These are phyloP conservation scores for Prenolepis imparis DNA, from an alignment of 2,888 invertebrate species.

Conservation along the genomic window DNA sequence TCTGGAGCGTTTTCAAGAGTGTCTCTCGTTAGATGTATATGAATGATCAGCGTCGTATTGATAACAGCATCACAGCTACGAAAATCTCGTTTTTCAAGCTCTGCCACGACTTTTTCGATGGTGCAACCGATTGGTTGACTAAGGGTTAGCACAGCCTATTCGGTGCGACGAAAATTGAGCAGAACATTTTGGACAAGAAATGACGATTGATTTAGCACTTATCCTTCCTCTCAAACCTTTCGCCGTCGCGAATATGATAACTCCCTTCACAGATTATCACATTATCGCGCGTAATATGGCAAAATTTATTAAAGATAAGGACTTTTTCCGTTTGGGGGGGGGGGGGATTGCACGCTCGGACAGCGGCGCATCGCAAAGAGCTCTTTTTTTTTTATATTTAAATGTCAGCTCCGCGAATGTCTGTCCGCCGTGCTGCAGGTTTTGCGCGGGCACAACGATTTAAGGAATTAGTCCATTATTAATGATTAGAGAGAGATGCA, in stretches of 20 bases:
- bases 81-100: slow-evolving; percentile 70
- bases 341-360: neutral
- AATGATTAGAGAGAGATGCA: slow-evolving; percentile 71
- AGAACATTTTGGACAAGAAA: slow-evolving; percentile 76
- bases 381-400: slow-evolving; percentile 46
- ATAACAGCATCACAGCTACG: slow-evolving; percentile 79
- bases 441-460: slow-evolving; percentile 58
- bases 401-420: slow-evolving; percentile 36
- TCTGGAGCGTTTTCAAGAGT: slow-evolving; percentile 74
- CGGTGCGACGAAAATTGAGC: slow-evolving; percentile 78
- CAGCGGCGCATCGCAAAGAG: slow-evolving; percentile 19
- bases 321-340: neutral
- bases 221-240: slow-evolving; percentile 26
- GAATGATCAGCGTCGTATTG: slow-evolving; percentile 75
- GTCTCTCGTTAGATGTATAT: slow-evolving; percentile 53
- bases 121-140: slow-evolving; percentile 74
- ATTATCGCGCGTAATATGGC: neutral
- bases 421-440: slow-evolving; percentile 55
- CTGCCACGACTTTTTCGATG: slow-evolving; percentile 70
- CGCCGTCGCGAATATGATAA: slow-evolving; percentile 6
- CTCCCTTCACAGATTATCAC: slow-evolving; percentile 27
- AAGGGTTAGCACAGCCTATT: slow-evolving; percentile 75
- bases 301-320: slow-evolving; percentile 27
- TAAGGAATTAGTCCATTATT: slow-evolving; percentile 64
- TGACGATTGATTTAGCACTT: slow-evolving; percentile 65